Conservation (phyloP, 2,113 vertebrate genomes). For the Actinemys pallida region DNA sequence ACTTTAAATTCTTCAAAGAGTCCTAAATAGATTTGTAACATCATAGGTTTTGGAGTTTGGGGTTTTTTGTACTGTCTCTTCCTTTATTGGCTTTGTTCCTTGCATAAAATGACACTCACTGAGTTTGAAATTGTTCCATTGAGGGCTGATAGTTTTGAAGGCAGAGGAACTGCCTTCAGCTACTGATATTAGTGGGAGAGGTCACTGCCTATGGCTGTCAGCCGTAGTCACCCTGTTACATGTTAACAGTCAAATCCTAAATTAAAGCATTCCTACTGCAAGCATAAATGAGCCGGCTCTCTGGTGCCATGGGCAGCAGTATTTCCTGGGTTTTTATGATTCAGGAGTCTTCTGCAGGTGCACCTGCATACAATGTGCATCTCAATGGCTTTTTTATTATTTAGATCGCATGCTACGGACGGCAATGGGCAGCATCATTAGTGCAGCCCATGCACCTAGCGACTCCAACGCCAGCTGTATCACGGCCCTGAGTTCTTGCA, state of each 20-base stretch:
- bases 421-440: slow-evolving; percentile 79
- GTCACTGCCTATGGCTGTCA: neutral
- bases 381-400: slow-evolving; percentile 9
- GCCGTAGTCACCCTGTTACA: neutral
- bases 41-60: neutral
- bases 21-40: slow-evolving; percentile 56
- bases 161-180: neutral
- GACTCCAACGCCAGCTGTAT: slow-evolving; percentile 82
- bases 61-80: neutral
- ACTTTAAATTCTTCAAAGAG: slow-evolving; percentile 40
- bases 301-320: neutral
- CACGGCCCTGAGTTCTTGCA: slow-evolving; percentile 81
- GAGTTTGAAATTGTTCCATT: neutral
- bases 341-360: neutral
- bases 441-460: slow-evolving; percentile 64
- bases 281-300: neutral
- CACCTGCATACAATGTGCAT: neutral
- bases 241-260: neutral
- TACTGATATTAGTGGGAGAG: neutral
- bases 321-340: neutral
- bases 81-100: slow-evolving; percentile 7
- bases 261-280: neutral
- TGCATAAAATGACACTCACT: neutral
- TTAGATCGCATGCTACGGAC: slow-evolving; percentile 65
- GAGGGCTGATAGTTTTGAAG: neutral